These are phyloP conservation scores for Spodoptera littoralis DNA, from an alignment of 2,888 invertebrate species.

Conservation along the genomic window DNA sequence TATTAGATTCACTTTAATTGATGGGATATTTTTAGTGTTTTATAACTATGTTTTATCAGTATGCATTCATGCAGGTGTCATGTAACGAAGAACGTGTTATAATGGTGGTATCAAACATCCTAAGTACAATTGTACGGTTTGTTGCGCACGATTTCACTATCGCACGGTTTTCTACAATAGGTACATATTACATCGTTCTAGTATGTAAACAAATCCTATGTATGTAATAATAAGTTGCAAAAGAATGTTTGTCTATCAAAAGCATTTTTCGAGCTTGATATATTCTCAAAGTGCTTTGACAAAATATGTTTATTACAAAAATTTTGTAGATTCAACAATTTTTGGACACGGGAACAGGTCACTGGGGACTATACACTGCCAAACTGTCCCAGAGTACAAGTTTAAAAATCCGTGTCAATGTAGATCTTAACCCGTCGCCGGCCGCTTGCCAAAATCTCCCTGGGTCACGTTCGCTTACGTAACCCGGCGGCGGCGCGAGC, in stretches of 20 bases:
- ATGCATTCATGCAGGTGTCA: constrained; percentile 21
- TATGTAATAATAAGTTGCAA: too few relatives aligned
- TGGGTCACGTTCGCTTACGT: constrained; percentile 77
- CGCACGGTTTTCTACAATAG: too few relatives aligned
- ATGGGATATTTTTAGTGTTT: constrained; percentile 50
- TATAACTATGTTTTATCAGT: constrained; percentile 34
- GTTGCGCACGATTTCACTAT: too few relatives aligned
- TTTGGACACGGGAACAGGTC: constrained; percentile 38
- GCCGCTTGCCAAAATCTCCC: constrained; percentile 74
- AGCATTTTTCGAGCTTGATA: constrained; percentile 10
- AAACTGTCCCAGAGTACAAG: constrained; percentile 49
- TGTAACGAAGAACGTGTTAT: constrained; percentile 1
- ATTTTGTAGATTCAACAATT: constrained; percentile 28
- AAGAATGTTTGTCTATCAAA: constrained; percentile 5
- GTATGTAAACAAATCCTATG: background rate
- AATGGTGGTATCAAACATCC: background rate
- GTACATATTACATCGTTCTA: background rate
- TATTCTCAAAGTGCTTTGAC: constrained; percentile 15
- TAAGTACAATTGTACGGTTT: constrained; percentile 11
- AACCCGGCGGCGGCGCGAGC: constrained; percentile 65
- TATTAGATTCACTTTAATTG: constrained; percentile 59
- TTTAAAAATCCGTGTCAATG: constrained; percentile 59
- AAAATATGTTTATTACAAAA: constrained; percentile 33
- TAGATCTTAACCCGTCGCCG: constrained; percentile 61
- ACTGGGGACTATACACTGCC: constrained; percentile 44